phyloP scores from a whole-genome alignment of 2,888 invertebrate genomes.

The Yponomeuta cagnagella region DNA sequence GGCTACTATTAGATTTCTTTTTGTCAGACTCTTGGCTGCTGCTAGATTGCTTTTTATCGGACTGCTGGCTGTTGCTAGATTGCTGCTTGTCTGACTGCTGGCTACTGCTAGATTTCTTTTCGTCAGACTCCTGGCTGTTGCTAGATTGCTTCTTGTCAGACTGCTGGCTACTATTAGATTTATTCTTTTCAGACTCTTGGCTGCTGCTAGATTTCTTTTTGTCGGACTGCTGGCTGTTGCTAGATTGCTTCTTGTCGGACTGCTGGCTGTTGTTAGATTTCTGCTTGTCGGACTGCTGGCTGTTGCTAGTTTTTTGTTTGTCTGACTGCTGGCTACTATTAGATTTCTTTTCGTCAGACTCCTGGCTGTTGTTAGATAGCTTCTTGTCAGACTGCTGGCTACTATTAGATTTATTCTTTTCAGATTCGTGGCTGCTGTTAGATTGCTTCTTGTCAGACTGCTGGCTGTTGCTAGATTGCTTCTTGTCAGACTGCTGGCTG shows the following conservation, averaged over 20 bases:
- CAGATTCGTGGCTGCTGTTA: neutral
- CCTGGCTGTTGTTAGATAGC: neutral
- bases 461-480: neutral
- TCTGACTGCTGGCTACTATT: neutral
- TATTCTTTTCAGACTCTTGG: neutral
- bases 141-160: neutral
- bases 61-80: too few species aligned
- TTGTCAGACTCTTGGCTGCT: too few species aligned
- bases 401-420: neutral
- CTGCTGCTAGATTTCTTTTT: neutral
- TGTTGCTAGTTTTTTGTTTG: neutral
- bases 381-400: neutral
- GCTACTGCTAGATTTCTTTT: neutral
- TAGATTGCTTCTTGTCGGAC: neutral
- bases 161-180: neutral
- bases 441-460: neutral
- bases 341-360: neutral
- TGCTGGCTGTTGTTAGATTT: neutral
- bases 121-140: neutral
- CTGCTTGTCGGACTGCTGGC: too few species aligned
- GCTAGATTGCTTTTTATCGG: too few species aligned
- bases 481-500: neutral
- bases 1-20: too few species aligned
- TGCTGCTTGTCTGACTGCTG: too few species aligned
- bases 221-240: neutral